A percentile compares a stretch with the other conserved stretches of the same genome.
phyloP scores from a whole-genome alignment of 2,888 invertebrate species.

The Phaonia tiefii region DNA sequence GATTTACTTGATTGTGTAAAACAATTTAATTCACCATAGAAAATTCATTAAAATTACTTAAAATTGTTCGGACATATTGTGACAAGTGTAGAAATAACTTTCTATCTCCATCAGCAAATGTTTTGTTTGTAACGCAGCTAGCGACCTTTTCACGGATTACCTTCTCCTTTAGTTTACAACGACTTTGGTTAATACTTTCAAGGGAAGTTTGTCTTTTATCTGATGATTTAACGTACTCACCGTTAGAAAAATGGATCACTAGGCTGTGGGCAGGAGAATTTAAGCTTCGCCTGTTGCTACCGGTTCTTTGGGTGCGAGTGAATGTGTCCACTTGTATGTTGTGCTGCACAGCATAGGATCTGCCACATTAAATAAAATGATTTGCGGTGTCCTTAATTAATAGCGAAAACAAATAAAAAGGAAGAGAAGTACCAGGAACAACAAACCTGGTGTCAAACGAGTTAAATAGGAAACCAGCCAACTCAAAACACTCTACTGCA shows the following conservation, averaged over 20 bases:
- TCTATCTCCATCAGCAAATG: background rate
- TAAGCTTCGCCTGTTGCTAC: background rate
- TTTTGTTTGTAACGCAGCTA: background rate
- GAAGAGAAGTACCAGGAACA: background rate
- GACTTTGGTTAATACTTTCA: no score
- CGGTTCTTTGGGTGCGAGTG: background rate
- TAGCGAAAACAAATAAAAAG: constrained; percentile 62
- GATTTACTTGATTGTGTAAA: no score
- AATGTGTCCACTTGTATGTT: constrained; percentile 26
- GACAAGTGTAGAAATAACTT: constrained; percentile 28
- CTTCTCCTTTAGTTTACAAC: background rate
- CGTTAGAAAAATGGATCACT: background rate
- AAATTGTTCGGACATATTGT: background rate
- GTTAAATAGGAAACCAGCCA: constrained; percentile 13
- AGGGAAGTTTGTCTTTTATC: background rate
- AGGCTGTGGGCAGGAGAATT: background rate
- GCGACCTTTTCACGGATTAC: background rate
- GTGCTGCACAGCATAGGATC: constrained; percentile 60
- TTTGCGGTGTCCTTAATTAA: constrained; percentile 64
- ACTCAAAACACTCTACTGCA: background rate
- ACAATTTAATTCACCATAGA: no score
- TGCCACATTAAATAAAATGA: constrained; percentile 66
- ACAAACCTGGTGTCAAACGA: constrained; percentile 41
- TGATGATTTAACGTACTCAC: background rate
- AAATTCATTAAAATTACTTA: no score